Evolutionary conservation across 2,797 vertebrate genomes (phyloP).

Genomic region (Siniperca scherzeri): DNA sequence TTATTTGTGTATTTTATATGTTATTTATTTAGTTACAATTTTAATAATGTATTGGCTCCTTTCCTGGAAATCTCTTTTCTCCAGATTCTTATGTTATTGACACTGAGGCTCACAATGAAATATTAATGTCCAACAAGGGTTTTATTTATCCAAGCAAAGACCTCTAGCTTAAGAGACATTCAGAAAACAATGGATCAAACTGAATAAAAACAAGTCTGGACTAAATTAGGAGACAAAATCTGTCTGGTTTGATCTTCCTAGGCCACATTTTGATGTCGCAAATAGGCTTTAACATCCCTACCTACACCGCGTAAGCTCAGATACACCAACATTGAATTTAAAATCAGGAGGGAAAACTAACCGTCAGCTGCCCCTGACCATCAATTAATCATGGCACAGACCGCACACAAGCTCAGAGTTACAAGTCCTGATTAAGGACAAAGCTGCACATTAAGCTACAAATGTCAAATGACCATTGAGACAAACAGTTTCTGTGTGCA

Average conservation of each 20-base stretch:
- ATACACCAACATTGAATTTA: conserved; percentile 61
- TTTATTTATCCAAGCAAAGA: conserved; percentile 1
- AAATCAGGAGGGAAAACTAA: conserved; percentile 72
- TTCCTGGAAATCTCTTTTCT: background rate
- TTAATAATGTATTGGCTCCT: background rate
- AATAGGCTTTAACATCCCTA: conserved; percentile 4
- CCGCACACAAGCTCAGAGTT: conserved; percentile 46
- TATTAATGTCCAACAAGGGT: conserved; percentile 5
- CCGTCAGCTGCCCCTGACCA: conserved; percentile 50
- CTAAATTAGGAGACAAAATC: background rate
- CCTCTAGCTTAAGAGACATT: background rate
- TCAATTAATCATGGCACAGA: conserved; percentile 74
- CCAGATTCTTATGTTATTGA: background rate
- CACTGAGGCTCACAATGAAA: background rate
- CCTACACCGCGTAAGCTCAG: conserved; percentile 19
- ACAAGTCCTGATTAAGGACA: conserved; percentile 54
- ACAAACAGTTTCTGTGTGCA: background rate
- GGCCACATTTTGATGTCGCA: background rate
- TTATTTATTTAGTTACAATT: background rate
- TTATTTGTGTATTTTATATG: background rate
- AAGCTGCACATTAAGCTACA: conserved; percentile 31
- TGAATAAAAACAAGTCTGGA: background rate
- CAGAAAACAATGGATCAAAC: background rate
- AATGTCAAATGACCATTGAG: background rate
- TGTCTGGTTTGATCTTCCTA: background rate